A percentile compares a stretch with the other conserved stretches of the same genome.
Conservation (phyloP, 1,140 invertebrate species). For the Ptiloglossa arizonensis region DNA sequence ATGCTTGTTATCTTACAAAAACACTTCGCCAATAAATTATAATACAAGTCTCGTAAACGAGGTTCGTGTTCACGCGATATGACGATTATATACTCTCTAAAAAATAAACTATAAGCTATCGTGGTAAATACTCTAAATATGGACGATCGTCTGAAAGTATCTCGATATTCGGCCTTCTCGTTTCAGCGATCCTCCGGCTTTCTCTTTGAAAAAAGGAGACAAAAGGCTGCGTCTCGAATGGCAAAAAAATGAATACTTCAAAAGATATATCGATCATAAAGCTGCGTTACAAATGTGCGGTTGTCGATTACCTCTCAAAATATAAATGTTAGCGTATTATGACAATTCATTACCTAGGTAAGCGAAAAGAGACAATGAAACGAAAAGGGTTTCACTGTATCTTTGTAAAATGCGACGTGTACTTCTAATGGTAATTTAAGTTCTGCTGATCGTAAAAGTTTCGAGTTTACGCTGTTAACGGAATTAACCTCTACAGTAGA, state of each 20-base stretch:
- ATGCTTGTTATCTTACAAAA: slow-evolving; percentile 60
- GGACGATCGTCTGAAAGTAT: slow-evolving; percentile 11
- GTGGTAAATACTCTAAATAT: slow-evolving; percentile 25
- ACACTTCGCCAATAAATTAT: slow-evolving; percentile 61
- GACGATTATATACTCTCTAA: slow-evolving; percentile 46
- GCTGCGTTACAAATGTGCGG: slow-evolving; percentile 40
- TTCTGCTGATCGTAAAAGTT: slow-evolving; percentile 3
- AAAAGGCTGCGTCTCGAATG: background rate
- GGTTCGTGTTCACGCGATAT: slow-evolving; percentile 51
- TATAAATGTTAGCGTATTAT: background rate
- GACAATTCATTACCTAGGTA: background rate
- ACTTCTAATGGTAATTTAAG: background rate
- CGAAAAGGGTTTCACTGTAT: background rate
- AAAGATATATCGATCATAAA: slow-evolving; percentile 25
- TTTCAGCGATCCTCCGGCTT: background rate
- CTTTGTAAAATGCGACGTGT: background rate
- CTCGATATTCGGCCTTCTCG: background rate
- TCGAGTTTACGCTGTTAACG: background rate
- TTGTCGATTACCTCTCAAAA: slow-evolving; percentile 20
- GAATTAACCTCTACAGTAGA: slow-evolving; percentile 5
- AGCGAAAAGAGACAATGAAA: background rate
- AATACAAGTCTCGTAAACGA: slow-evolving; percentile 60
- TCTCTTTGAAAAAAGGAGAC: slow-evolving; percentile 18
- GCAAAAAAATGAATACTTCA: slow-evolving; percentile 9
- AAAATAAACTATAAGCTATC: slow-evolving; percentile 56